A percentile compares a stretch with the other conserved stretches of the same genome.
These are phyloP conservation scores for Andrena cerasifolii DNA, from an alignment of 1,140 invertebrate genomes.

Conservation along the genomic window DNA sequence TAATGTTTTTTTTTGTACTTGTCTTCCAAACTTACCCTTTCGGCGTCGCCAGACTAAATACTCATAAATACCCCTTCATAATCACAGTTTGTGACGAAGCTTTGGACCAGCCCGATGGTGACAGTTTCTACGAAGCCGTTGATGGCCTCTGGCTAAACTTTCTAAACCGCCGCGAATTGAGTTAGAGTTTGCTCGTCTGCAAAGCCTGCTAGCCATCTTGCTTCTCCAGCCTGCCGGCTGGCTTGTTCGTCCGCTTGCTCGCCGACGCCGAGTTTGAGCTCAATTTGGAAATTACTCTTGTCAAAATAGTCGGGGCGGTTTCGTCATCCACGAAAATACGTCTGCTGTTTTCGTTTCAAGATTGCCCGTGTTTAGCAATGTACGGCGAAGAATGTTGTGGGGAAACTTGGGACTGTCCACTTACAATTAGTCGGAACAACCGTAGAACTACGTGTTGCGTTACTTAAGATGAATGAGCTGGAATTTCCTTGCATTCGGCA, in stretches of 20 bases:
- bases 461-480: not conserved
- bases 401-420: conserved; percentile 34
- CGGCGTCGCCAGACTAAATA: not conserved
- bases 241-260: conserved; percentile 51
- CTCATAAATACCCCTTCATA: conserved; percentile 18
- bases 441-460: conserved; percentile 1
- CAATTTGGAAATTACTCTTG: conserved; percentile 66
- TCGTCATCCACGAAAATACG: conserved; percentile 55
- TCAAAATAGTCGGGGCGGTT: conserved; percentile 49
- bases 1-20: not conserved
- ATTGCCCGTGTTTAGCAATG: conserved; percentile 39
- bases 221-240: conserved; percentile 49
- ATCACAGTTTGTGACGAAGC: conserved; percentile 30
- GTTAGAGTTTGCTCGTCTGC: conserved; percentile 62
- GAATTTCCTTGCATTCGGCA: not conserved
- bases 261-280: conserved; percentile 60
- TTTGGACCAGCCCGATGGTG: conserved; percentile 30
- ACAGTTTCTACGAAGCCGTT: conserved; percentile 64
- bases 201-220: conserved; percentile 56
- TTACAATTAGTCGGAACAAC: conserved; percentile 13
- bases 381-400: conserved; percentile 10
- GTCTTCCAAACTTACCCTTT: not conserved
- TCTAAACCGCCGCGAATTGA: conserved; percentile 63
- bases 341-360: conserved; percentile 23
- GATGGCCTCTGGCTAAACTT: conserved; percentile 71